Conservation (phyloP, 2,888 invertebrate genomes). For the Orthonevra nobilis region DNA sequence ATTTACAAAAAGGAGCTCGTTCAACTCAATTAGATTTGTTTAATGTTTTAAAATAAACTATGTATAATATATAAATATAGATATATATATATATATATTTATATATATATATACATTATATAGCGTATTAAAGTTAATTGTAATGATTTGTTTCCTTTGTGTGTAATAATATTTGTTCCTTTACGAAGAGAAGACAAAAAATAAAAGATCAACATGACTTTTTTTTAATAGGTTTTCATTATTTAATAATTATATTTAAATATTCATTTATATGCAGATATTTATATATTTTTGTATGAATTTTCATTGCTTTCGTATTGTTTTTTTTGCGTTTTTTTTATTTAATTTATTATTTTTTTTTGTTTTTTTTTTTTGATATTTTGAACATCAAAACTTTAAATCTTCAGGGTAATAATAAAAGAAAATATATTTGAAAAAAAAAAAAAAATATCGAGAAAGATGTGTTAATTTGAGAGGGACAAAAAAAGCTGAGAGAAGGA, state of each 20-base stretch:
- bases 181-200: constrained; percentile 56
- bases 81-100: neutral
- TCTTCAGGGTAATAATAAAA: constrained; percentile 42
- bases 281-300: constrained; percentile 40
- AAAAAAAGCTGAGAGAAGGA: constrained; percentile 1
- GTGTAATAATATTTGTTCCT: constrained; percentile 34
- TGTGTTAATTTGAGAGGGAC: neutral
- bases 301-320: constrained; percentile 56
- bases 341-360: no score
- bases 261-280: constrained; percentile 21
- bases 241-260: constrained; percentile 23
- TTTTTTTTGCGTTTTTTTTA: no score
- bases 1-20: constrained; percentile 53
- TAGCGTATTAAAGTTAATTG: constrained; percentile 36
- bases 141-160: constrained; percentile 38
- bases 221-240: constrained; percentile 34
- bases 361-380: constrained; percentile 38
- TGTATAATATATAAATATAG: constrained; percentile 2
- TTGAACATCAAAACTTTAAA: constrained; percentile 38
- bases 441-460: constrained; percentile 24
- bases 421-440: constrained; percentile 6
- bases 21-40: constrained; percentile 59
- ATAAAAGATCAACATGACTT: constrained; percentile 58
- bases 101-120: constrained; percentile 35
- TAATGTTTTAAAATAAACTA: constrained; percentile 49